Percentiles rank a stretch among this genome's conserved stretches.
Evolutionary conservation across 2,888 invertebrate genomes (phyloP).

Genomic region (Tribolium freemani): DNA sequence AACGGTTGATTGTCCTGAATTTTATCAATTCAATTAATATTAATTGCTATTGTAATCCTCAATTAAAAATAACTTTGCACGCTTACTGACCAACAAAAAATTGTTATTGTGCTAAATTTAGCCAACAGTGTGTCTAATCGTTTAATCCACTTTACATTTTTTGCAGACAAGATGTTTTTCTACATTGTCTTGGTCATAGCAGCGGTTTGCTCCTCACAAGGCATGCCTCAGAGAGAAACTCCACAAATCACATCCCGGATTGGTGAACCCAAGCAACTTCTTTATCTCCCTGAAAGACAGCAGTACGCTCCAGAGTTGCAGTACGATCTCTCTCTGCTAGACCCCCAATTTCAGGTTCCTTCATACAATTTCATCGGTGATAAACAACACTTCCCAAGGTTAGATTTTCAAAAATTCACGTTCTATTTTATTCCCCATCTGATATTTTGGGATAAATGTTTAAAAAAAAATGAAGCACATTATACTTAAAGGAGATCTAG

Average conservation of each 20-base stretch:
- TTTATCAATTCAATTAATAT: not conserved
- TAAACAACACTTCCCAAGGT: constrained; percentile 50
- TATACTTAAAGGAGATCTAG: not conserved
- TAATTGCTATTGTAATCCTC: not conserved
- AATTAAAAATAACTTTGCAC: not conserved
- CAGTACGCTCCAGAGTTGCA: constrained; percentile 24
- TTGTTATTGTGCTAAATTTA: not conserved
- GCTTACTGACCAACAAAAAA: no score
- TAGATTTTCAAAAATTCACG: not conserved
- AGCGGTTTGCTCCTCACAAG: not conserved
- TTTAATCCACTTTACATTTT: not conserved
- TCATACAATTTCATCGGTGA: constrained; percentile 41
- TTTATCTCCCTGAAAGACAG: constrained; percentile 34
- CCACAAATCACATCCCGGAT: not conserved
- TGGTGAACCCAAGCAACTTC: constrained; percentile 16
- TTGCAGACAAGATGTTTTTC: constrained; percentile 28
- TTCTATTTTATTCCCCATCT: no score
- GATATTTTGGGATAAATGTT: no score
- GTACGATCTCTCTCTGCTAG: constrained; percentile 39
- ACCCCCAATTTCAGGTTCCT: constrained; percentile 51
- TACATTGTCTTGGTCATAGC: not conserved
- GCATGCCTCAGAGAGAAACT: constrained; percentile 4
- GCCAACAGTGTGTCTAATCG: not conserved
- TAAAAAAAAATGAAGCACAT: not conserved
- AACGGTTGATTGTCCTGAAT: constrained; percentile 7